Conservation (phyloP, 2,888 invertebrate species). For the Chydorus sphaericus region DNA sequence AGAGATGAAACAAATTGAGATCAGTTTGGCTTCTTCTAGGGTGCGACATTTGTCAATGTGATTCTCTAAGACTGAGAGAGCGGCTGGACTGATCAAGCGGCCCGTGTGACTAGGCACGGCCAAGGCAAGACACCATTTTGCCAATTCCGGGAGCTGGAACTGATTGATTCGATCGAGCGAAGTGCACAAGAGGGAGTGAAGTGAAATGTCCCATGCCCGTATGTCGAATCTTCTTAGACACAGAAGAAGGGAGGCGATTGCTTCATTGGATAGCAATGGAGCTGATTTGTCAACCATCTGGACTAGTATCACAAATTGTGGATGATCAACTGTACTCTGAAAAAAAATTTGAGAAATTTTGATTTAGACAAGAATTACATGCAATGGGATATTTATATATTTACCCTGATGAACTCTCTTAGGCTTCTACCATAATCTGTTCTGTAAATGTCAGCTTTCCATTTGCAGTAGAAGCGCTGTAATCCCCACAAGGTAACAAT, state of each 20-base stretch:
- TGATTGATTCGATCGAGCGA: conserved; percentile 23
- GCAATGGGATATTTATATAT: neutral
- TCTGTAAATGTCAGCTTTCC: neutral
- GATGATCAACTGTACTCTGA: conserved; percentile 1
- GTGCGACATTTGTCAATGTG: neutral
- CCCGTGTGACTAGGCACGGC: neutral
- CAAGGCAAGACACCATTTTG: conserved; percentile 32
- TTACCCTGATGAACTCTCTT: neutral
- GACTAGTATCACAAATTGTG: conserved; percentile 16
- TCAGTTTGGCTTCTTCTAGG: neutral
- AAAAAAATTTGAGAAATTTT: neutral
- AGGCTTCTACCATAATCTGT: neutral
- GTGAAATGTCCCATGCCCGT: conserved; percentile 27
- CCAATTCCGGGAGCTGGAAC: conserved; percentile 28
- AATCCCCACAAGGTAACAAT: conserved; percentile 9
- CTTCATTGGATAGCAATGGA: conserved; percentile 27
- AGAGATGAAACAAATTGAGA: neutral
- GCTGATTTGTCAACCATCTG: conserved; percentile 25
- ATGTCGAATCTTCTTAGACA: conserved; percentile 36
- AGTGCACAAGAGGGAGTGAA: conserved; percentile 24
- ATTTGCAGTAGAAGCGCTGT: conserved; percentile 9
- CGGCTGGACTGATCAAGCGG: neutral
- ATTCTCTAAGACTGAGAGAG: neutral
- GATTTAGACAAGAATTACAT: neutral
- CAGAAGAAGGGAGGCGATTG: conserved; percentile 32